A percentile compares a stretch with the other conserved stretches of the same genome.
phyloP scores from a whole-genome alignment of 2,888 invertebrate species.

The Acanthoscelides obtectus region DNA sequence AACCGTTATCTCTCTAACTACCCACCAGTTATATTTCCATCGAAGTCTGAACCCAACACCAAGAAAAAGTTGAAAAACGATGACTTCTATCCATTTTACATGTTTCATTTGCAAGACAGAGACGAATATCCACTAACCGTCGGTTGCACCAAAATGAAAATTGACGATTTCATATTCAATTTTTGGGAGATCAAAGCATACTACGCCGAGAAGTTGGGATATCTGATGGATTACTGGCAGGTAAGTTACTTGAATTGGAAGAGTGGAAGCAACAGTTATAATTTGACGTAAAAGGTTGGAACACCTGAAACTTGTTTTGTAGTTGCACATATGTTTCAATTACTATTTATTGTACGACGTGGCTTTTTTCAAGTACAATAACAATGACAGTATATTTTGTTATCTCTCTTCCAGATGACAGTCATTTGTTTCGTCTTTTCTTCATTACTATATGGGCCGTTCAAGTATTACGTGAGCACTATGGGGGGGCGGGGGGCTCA shows the following conservation, averaged over 20 bases:
- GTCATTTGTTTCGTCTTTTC: too few species aligned
- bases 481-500: too few species aligned
- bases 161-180: conserved; percentile 11
- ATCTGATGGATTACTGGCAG: conserved; percentile 10
- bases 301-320: too few species aligned
- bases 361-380: too few species aligned
- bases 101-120: conserved; percentile 15
- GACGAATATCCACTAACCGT: conserved; percentile 13
- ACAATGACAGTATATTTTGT: too few species aligned
- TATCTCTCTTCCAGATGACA: too few species aligned
- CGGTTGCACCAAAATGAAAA: conserved; percentile 6
- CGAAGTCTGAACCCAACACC: not conserved
- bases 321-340: too few species aligned
- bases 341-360: too few species aligned
- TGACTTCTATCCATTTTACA: conserved; percentile 16
- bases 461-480: too few species aligned
- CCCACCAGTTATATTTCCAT: not conserved
- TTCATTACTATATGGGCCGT: too few species aligned
- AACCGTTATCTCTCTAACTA: not conserved
- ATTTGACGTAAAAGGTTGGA: too few species aligned
- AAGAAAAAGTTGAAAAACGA: not conserved
- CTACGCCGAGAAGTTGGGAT: conserved; percentile 8
- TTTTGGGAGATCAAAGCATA: conserved; percentile 4
- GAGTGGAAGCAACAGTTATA: too few species aligned
- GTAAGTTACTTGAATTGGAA: conserved; percentile 3